Base-by-base conservation (phyloP, 2,797 vertebrate species). In the Enteromius viviparus region DNA sequence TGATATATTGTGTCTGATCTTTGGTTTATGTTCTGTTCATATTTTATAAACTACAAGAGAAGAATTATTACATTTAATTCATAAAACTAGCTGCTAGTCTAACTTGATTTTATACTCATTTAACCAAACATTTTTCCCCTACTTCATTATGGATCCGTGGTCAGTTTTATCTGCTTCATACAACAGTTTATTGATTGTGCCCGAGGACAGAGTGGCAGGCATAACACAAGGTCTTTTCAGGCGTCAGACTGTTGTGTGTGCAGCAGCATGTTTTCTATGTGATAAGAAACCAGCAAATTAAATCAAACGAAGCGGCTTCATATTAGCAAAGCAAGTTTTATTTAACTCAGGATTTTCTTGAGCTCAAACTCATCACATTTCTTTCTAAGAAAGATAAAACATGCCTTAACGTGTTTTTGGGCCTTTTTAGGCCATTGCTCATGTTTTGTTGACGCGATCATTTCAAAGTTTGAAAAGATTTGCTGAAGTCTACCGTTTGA, bases 391-490 rank as follows among this genome's bases (percentile, higher is more conserved):
- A 72, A 49, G 53, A 81, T 64, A 72, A 74, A 72, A 72, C 58
- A 64, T 23, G 40, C 14, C 55, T 71, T 71, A 21, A 32, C 1
- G 23, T 47, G 21, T 8, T 45, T 23, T 74, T 5, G 23, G 29
- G 60, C 26, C 7, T 47, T 37, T 81, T 49, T 10, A 29, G 42
- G 65, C 89, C 85, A 80, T 69, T 69, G 71, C 65, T 78, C 45
- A 45, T 84, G 72, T 71, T 69, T 78, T 82, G 84, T 90, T 89
- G 88, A 86, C 40, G 65, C 81, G 86, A 88, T 76, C 69, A 82
- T 87, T 78, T 88, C 70, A 65, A 66, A 89, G 84, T 77, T 72
- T 81, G 84, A 70, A 86, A 87, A 89, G 77, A 89, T 88, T 87
- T 85, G 81, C 78, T 76, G 85, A 88, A 87, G 69, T 85, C 78